phyloP scores from a whole-genome alignment of 2,797 vertebrate genomes.

The Cichlasoma orientale region DNA sequence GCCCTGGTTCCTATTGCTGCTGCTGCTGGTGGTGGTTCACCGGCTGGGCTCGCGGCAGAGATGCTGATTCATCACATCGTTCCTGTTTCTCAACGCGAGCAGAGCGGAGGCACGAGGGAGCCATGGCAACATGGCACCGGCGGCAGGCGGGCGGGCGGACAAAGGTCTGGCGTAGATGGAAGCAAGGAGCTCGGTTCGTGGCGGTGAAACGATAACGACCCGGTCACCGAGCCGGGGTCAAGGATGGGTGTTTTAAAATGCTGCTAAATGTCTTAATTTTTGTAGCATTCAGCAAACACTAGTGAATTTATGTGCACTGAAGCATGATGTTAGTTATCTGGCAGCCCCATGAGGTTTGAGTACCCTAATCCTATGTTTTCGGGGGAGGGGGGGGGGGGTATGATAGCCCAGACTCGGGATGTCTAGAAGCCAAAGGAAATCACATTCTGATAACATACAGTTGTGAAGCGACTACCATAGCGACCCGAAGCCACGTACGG shows the following conservation, averaged over 20 bases:
- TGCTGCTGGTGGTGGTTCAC: background rate
- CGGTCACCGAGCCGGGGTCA: background rate
- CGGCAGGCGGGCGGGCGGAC: constrained; percentile 68
- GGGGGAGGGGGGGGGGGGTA: fast-evolving
- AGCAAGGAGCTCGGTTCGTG: constrained; percentile 27
- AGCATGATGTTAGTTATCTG: background rate
- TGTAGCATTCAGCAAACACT: background rate
- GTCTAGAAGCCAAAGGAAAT: background rate
- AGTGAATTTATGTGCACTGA: background rate
- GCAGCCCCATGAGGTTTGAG: background rate
- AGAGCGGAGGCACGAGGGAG: constrained; percentile 75
- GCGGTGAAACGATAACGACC: background rate
- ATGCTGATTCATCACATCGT: constrained; percentile 90
- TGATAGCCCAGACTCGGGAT: background rate
- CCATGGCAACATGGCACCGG: constrained; percentile 81
- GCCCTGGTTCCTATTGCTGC: background rate
- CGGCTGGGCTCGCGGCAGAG: constrained; percentile 51
- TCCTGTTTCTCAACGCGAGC: constrained; percentile 78
- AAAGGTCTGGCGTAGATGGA: constrained; percentile 75
- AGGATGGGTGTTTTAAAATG: constrained; percentile 7
- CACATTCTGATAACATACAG: background rate
- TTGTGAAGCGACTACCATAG: background rate
- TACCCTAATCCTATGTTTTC: background rate
- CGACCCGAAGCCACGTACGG: background rate
- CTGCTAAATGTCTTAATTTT: background rate